Evolutionary conservation across 2,797 vertebrate species (phyloP), one percentile per base, ranked within the genome.

Genomic region (Echiichthys vipera): DNA sequence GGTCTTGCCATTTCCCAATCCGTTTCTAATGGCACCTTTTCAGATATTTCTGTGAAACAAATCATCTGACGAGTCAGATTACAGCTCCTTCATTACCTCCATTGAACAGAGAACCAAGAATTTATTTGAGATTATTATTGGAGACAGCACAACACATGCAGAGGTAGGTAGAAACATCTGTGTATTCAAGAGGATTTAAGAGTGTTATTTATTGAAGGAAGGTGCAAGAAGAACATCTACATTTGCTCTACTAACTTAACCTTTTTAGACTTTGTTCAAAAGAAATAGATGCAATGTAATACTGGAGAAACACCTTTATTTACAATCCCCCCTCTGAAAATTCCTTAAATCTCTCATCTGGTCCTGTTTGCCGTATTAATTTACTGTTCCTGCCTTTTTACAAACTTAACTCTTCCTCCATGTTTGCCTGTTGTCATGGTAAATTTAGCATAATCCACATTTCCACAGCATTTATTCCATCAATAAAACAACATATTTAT

Each of bases 401-500:
- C 11, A 25, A 42, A 34, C 57, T 47, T 42, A 36, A 34, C 57
- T 9, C 34, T 18, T 62, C 24, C 22, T 65, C 39, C 8, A 2
- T 25, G 43, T 73, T 70, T 55, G 74, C 40, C 20, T 69, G 65
- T 27, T 20, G 42, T 68, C 36, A 37, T 18, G 61, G 24, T 59
- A 8, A 49, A 67, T 69, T 77, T 53, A 32, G 25, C 57, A 57
- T 42, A 58, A 63, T 75, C 56, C 54, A 58, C 39, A 46, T 55
- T 72, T 70, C 37, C 36, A 56, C 54, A 25, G 25, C 24, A 47
- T 62, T 49, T 34, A 59, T 36, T 47, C 7, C 30, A 15, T 55
- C 53, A 10, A 25, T 30, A 9, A 3, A 43, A 27, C 36, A 32
- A 18, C 45, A 22, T 3, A 13, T 25, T 71, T 3, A n/a, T 43